A percentile compares a stretch with the other conserved stretches of the same genome.
Conservation (phyloP, 2,888 invertebrate species). For the Conus canariensis region DNA sequence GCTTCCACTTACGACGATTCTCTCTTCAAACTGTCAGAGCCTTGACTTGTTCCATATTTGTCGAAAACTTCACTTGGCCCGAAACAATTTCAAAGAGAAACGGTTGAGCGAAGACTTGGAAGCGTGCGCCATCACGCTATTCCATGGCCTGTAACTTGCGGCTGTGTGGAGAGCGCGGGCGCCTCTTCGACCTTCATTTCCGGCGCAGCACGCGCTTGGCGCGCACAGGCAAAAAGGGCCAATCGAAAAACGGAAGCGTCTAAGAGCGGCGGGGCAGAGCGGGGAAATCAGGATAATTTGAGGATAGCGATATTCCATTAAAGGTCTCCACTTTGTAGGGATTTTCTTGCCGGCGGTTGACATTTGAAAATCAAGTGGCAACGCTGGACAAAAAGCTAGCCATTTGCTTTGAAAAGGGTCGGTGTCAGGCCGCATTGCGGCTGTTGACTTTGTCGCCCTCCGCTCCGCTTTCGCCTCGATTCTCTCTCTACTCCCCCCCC, state of each 20-base stretch:
- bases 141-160: slow-evolving; percentile 4
- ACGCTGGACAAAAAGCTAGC: slow-evolving; percentile 40
- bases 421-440: slow-evolving; percentile 28
- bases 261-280: slow-evolving; percentile 45
- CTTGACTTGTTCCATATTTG: slow-evolving; percentile 38
- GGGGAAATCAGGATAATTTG: slow-evolving; percentile 51
- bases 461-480: slow-evolving; percentile 9
- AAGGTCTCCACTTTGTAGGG: slow-evolving; percentile 43
- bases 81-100: slow-evolving; percentile 20
- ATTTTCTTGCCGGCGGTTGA: slow-evolving; percentile 45
- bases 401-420: slow-evolving; percentile 43
- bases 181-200: slow-evolving; percentile 50
- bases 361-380: slow-evolving; percentile 45
- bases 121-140: slow-evolving; percentile 26
- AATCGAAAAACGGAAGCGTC: slow-evolving; percentile 49
- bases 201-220: slow-evolving; percentile 46
- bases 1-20: slow-evolving; percentile 3
- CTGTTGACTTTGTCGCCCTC: slow-evolving; percentile 33
- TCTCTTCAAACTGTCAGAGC: slow-evolving; percentile 33
- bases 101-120: background rate
- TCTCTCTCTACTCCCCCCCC: background rate
- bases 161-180: slow-evolving; percentile 38
- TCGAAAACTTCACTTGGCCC: slow-evolving; percentile 26
- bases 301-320: slow-evolving; percentile 47
- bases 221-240: slow-evolving; percentile 48